Percentiles rank a stretch among this genome's conserved stretches.
These are phyloP conservation scores for Nymphalis c-album DNA, from an alignment of 2,888 invertebrate genomes.

Conservation along the genomic window DNA sequence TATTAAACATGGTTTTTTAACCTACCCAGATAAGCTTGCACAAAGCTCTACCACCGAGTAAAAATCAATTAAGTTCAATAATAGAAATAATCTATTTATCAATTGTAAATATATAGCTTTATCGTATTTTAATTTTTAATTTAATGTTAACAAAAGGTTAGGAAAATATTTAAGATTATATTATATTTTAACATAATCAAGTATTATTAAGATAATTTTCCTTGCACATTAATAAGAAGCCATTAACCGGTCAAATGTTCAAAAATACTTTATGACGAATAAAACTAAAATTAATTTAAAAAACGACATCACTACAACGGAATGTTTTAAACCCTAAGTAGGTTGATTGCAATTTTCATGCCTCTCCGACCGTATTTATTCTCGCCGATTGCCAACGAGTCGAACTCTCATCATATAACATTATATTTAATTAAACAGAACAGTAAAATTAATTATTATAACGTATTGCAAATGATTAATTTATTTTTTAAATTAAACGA, in stretches of 20 bases:
- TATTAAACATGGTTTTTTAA: no score
- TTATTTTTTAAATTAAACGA: not conserved
- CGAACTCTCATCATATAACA: conserved; percentile 12
- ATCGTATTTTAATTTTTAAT: no score
- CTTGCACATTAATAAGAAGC: no score
- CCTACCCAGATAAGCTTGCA: no score
- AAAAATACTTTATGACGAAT: not conserved
- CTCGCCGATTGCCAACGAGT: conserved; percentile 11
- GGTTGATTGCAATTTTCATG: conserved; percentile 33
- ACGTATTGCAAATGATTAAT: not conserved
- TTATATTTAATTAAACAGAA: conserved; percentile 16
- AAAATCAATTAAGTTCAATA: no score
- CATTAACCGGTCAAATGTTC: not conserved
- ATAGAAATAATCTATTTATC: no score
- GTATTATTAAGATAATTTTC: no score
- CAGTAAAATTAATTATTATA: not conserved
- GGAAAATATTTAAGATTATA: no score
- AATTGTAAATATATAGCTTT: no score
- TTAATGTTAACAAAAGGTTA: no score
- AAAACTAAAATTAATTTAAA: conserved; percentile 1
- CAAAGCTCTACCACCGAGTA: no score
- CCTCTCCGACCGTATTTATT: conserved; percentile 25
- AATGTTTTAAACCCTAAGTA: conserved; percentile 13
- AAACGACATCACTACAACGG: conserved; percentile 2
- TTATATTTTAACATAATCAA: no score